Evolutionary conservation across 2,888 invertebrate species (phyloP).

Genomic region (Orchestes rusci): DNA sequence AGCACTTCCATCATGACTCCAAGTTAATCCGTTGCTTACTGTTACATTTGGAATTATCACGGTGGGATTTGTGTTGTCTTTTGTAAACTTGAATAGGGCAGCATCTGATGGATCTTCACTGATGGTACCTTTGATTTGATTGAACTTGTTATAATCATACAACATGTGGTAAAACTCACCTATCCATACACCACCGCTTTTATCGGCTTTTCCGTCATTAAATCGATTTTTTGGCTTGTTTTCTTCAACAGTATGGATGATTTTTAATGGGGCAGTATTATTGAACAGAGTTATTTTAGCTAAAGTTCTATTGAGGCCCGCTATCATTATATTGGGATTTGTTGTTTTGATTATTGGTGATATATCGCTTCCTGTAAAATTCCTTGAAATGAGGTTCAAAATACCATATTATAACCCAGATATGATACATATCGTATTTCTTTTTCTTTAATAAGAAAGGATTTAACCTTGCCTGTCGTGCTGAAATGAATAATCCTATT

Average conservation of each 20-base stretch:
- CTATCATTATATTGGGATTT: conserved; percentile 30
- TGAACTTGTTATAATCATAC: neutral
- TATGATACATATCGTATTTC: too few relatives aligned
- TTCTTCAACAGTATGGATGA: conserved; percentile 41
- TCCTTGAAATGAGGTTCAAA: too few relatives aligned
- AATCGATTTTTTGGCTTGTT: conserved; percentile 45
- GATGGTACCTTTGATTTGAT: conserved; percentile 50
- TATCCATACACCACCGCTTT: conserved; percentile 48
- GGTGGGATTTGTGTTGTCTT: conserved; percentile 32
- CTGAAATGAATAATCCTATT: too few relatives aligned
- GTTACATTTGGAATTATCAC: conserved; percentile 44
- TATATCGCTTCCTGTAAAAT: conserved; percentile 19
- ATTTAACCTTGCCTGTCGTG: too few relatives aligned
- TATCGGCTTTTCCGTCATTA: conserved; percentile 55
- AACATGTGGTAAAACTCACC: conserved; percentile 35
- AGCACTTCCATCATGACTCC: conserved; percentile 61
- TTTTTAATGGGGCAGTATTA: conserved; percentile 7
- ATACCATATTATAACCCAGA: too few relatives aligned
- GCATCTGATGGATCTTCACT: conserved; percentile 50
- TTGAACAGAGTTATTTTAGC: conserved; percentile 11
- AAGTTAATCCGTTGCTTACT: conserved; percentile 71
- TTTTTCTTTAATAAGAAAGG: too few relatives aligned
- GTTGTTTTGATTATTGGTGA: conserved; percentile 31
- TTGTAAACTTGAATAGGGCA: conserved; percentile 51
- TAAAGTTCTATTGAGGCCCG: conserved; percentile 32